Base-by-base conservation (phyloP, 2,113 vertebrate species). In the Nyctereutes procyonoides region DNA sequence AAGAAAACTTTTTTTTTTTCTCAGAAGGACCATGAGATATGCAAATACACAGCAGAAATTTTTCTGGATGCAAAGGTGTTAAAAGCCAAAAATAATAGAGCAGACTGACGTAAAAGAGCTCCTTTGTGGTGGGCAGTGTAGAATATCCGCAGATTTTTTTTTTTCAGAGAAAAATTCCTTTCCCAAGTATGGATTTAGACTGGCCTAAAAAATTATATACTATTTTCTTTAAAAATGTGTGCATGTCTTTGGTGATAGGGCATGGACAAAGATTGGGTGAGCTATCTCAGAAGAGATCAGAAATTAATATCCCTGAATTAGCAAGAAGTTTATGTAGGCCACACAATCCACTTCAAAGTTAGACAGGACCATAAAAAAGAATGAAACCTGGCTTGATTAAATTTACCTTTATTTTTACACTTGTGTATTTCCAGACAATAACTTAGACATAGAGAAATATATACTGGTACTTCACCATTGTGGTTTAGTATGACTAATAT, bases 81-180 rank as follows among this genome's bases (percentile, higher is more conserved):
- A 81, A 51, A 84, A 93, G 71, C 77, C 83, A 88, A 96, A 97
- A 97, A 96, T 96, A 96, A n/a, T 22, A 58, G 22, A 76, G n/a
- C 32, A 67, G 24, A 51, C 56, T 76, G 51, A 90, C 15, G 19
- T 74, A 91, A 84, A 84, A 90, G 43, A 73, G 7, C 38, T 71
- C 20, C 12, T 67, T 55, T 73, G 22, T 56, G 56, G n/a, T 38
- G 58, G 22, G 53, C 65, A 58, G 55, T 69, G n/a, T n/a, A 43
- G 17, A 81, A 62, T 11, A n/a, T 28, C 58, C 92, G 32, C 10
- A 84, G 38, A 76, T 10, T 93, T 12, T 17, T n/a, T n/a, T 53
- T 62, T 55, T 51, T 55, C 53, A 79, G 26, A 90, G 62, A 63
- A 93, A 79, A 86, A 60, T 26, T 80, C 30, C 17, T 65, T 76